Evolutionary conservation across 2,888 invertebrate species (phyloP), one percentile per base, ranked within the genome.

Genomic region (Lepas anatifera): DNA sequence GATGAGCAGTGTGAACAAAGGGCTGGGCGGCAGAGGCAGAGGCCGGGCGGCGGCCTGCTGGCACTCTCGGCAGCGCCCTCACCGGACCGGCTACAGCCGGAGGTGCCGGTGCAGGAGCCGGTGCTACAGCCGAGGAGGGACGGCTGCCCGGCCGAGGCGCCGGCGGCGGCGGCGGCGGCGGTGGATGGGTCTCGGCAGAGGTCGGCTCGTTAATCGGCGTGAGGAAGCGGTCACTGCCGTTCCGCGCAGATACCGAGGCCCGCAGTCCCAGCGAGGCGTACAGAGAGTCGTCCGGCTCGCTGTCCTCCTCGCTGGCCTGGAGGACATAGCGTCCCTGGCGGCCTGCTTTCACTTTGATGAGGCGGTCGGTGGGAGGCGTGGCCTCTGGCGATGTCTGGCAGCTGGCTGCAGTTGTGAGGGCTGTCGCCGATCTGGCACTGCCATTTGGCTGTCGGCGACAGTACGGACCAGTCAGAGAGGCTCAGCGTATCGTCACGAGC

Each of bases 191-290:
- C 50, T 25, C 11, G 2, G 27, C 27, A 2, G 27, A 8, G 2
- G 50, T 10, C 27, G 50, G 50, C 58, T 58, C 58, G 32, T 58
- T 58, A 32, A 58, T 22, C 18, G 58, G 58, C 32, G 58, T 58
- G 32, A 58, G 58, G 0, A 32, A 58, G 32, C 58, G 58, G 58
- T 58, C 58, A 32, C 58, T 58, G 58, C 58, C 58, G 58, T 58
- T 29, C 13, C 58, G 58, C 18, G 58, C 58, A 29, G 32, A 22
- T 6, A 58, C 32, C 32, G 58, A 58, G 18, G 32, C 27, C 18
- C 32, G 16, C 58, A 58, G 58, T 2, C 58, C 58, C 32, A 58
- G 58, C 58, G 58, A 58, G 32, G 32, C 58, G 32, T 58, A 58
- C 58, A 58, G 6, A 16, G 58, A 58, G 58, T 58, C 58, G 3